These are phyloP conservation scores for Diachrysia chrysitis DNA, from an alignment of 2,888 invertebrate species.

Conservation along the genomic window DNA sequence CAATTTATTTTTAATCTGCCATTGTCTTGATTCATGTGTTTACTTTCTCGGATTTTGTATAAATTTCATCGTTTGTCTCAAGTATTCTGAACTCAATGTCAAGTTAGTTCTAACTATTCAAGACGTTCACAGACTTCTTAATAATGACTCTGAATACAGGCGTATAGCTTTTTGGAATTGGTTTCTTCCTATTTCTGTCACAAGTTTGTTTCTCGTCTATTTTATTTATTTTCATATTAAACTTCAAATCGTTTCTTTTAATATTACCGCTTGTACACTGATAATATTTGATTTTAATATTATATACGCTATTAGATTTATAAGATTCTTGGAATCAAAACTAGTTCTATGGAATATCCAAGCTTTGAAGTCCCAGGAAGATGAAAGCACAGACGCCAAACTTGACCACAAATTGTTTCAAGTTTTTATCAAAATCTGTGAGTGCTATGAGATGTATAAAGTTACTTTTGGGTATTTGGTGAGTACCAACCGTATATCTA, in stretches of 20 bases:
- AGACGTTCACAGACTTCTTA: slow-evolving; percentile 26
- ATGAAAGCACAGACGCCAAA: neutral
- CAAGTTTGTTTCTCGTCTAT: neutral
- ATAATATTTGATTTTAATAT: slow-evolving; percentile 23
- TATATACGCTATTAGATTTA: neutral
- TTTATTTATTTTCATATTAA: neutral
- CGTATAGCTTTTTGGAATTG: slow-evolving; percentile 15
- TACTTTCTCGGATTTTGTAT: slow-evolving; percentile 5
- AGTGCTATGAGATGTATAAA: slow-evolving; percentile 29
- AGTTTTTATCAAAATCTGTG: slow-evolving; percentile 24
- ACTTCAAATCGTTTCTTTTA: neutral
- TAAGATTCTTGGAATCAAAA: slow-evolving; percentile 24
- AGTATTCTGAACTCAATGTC: slow-evolving; percentile 7
- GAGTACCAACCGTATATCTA: slow-evolving; percentile 19
- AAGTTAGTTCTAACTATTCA: slow-evolving; percentile 29
- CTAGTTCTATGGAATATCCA: slow-evolving; percentile 26
- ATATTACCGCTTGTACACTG: neutral
- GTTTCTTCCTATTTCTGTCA: neutral
- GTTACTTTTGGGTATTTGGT: slow-evolving; percentile 15
- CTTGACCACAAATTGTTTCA: slow-evolving; percentile 15
- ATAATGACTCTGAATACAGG: neutral
- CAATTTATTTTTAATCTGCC: neutral
- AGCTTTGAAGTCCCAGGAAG: neutral
- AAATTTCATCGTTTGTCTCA: slow-evolving; percentile 17
- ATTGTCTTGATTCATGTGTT: neutral